phyloP scores from a whole-genome alignment of 2,888 invertebrate genomes.

The Drosophila percnosoma region DNA sequence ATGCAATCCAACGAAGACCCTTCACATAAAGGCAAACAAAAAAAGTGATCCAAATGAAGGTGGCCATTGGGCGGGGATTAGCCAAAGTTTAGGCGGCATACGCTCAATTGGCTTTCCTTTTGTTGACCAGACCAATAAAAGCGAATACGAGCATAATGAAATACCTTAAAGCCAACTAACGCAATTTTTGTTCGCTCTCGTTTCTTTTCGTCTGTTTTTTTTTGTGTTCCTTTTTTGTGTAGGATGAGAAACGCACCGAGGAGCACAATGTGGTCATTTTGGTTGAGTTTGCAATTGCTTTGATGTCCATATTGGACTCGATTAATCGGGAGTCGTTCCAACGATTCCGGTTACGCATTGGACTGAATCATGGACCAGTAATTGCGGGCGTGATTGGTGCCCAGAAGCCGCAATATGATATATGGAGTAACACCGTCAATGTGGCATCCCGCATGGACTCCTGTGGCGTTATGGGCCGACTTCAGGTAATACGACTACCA shows the following conservation, averaged over 20 bases:
- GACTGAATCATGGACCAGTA: slow-evolving; percentile 87
- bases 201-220: slow-evolving; percentile 3
- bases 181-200: slow-evolving; percentile 37
- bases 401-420: slow-evolving; percentile 99
- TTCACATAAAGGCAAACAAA: slow-evolving; percentile 28
- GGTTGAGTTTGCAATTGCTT: slow-evolving; percentile 96
- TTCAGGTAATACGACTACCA: slow-evolving; percentile 88
- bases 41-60: slow-evolving; percentile 65
- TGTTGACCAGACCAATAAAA: slow-evolving; percentile 46
- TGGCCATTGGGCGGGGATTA: slow-evolving; percentile 57
- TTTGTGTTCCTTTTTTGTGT: slow-evolving; percentile 43
- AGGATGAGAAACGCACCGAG: slow-evolving; percentile 91
- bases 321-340: slow-evolving; percentile 99
- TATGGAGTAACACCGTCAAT: slow-evolving; percentile 99
- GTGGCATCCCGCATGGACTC: slow-evolving; percentile 99
- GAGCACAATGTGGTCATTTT: slow-evolving; percentile 95
- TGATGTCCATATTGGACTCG: slow-evolving; percentile 96
- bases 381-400: slow-evolving; percentile 99
- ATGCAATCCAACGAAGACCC: slow-evolving; percentile 60
- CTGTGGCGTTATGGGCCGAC: slow-evolving; percentile 94
- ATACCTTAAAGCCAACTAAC: slow-evolving; percentile 48
- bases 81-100: slow-evolving; percentile 48
- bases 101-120: slow-evolving; percentile 66
- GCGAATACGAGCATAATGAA: slow-evolving; percentile 46
- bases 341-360: slow-evolving; percentile 96